These are phyloP conservation scores for Mycalesis mineus DNA, from an alignment of 2,888 invertebrate genomes.

Conservation along the genomic window DNA sequence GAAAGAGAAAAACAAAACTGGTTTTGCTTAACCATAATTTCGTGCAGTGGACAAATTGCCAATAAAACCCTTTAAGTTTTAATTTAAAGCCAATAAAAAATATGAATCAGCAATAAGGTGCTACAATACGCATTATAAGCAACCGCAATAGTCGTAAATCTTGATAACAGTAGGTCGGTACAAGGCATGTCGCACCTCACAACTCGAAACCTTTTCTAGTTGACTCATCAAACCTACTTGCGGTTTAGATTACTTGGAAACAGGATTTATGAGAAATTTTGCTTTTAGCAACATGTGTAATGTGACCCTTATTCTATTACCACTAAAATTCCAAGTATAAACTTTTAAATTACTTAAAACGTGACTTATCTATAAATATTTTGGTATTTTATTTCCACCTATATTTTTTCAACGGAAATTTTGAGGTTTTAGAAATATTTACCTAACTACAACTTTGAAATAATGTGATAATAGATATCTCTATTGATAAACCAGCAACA, in stretches of 20 bases:
- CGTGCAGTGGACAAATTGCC: too few relatives aligned
- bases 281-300: background rate
- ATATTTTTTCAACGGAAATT: background rate
- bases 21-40: too few relatives aligned
- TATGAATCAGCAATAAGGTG: background rate
- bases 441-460: too few relatives aligned
- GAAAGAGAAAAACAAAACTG: background rate
- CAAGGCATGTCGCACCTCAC: slow-evolving; percentile 4
- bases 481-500: too few relatives aligned
- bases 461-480: too few relatives aligned
- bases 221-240: slow-evolving; percentile 6
- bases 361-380: too few relatives aligned
- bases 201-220: slow-evolving; percentile 1
- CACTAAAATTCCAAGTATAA: background rate
- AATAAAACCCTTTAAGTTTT: background rate
- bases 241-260: background rate
- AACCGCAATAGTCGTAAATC: slow-evolving; percentile 55
- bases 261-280: background rate
- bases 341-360: background rate
- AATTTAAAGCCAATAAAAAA: background rate
- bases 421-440: too few relatives aligned
- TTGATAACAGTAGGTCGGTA: slow-evolving; percentile 35
- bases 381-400: background rate
- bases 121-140: slow-evolving; percentile 24
- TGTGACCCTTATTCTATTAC: background rate